phyloP scores from a whole-genome alignment of 2,888 invertebrate species.

The Liodrosophila aerea region DNA sequence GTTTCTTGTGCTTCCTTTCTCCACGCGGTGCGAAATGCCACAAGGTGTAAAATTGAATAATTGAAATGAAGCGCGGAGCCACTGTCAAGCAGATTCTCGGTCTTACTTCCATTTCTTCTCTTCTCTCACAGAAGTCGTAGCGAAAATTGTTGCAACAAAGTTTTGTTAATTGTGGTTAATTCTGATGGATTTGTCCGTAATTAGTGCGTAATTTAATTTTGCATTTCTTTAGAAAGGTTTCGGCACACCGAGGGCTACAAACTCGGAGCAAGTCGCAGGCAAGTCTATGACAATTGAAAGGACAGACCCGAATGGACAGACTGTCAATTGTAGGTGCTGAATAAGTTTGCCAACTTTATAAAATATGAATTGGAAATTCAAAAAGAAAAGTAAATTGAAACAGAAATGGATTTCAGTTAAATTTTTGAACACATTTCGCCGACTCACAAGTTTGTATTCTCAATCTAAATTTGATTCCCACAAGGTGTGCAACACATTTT shows the following conservation, averaged over 20 bases:
- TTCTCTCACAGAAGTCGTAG: neutral
- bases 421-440: too few species aligned
- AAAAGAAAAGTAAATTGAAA: neutral
- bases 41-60: conserved; percentile 81
- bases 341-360: conserved; percentile 10
- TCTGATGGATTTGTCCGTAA: conserved; percentile 79
- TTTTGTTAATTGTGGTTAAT: conserved; percentile 79
- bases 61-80: conserved; percentile 74
- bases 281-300: too few species aligned
- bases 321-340: too few species aligned
- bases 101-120: neutral
- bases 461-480: too few species aligned
- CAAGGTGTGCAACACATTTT: conserved; percentile 62
- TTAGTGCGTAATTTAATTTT: conserved; percentile 75
- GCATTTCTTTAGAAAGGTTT: conserved; percentile 44
- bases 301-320: too few species aligned
- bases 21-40: conserved; percentile 64
- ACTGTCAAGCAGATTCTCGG: conserved; percentile 7
- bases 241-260: neutral
- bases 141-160: conserved; percentile 64
- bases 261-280: neutral
- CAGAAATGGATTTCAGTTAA: too few species aligned
- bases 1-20: conserved; percentile 26
- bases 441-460: too few species aligned
- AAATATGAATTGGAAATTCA: conserved; percentile 17